A percentile compares a stretch with the other conserved stretches of the same genome.
These are phyloP conservation scores for Leptinotarsa defecta DNA, from an alignment of 1,140 invertebrate species.

Conservation along the genomic window DNA sequence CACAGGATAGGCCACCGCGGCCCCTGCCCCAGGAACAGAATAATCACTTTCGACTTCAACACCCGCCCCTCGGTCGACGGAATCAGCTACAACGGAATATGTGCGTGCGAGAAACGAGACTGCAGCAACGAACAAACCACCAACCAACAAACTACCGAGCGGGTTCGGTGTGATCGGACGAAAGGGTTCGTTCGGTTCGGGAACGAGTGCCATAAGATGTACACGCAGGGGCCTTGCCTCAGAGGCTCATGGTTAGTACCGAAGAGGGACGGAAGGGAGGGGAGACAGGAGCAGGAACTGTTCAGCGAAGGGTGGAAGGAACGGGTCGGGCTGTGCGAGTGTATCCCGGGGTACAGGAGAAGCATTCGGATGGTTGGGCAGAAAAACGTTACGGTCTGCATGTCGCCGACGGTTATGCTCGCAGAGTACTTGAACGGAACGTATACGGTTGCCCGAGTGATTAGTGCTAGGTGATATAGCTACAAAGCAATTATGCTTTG, in stretches of 20 bases:
- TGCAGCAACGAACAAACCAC: conserved; percentile 41
- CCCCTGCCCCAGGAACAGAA: conserved; percentile 70
- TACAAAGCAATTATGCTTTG: neutral
- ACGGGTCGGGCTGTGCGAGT: conserved; percentile 67
- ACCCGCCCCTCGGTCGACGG: conserved; percentile 75
- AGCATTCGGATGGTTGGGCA: conserved; percentile 42
- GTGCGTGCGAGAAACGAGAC: conserved; percentile 64
- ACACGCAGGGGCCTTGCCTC: conserved; percentile 74
- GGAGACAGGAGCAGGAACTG: conserved; percentile 19
- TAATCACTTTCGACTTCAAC: conserved; percentile 78
- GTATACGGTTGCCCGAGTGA: conserved; percentile 34
- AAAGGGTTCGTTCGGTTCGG: conserved; percentile 66
- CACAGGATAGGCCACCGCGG: conserved; percentile 75
- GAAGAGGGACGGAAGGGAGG: conserved; percentile 49
- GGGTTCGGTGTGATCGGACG: conserved; percentile 61
- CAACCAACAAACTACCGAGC: conserved; percentile 45
- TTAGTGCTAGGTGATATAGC: conserved; percentile 4
- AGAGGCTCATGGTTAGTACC: conserved; percentile 74
- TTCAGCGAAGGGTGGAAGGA: conserved; percentile 49
- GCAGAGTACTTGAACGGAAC: conserved; percentile 62
- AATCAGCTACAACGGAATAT: conserved; percentile 79
- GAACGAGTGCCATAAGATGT: conserved; percentile 71
- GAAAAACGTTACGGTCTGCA: conserved; percentile 50
- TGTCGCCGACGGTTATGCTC: conserved; percentile 60
- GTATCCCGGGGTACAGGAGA: conserved; percentile 69